Percentiles rank a stretch among this genome's conserved stretches.
These are phyloP conservation scores for Anguilla anguilla DNA, from an alignment of 2,797 vertebrate species.

Conservation along the genomic window DNA sequence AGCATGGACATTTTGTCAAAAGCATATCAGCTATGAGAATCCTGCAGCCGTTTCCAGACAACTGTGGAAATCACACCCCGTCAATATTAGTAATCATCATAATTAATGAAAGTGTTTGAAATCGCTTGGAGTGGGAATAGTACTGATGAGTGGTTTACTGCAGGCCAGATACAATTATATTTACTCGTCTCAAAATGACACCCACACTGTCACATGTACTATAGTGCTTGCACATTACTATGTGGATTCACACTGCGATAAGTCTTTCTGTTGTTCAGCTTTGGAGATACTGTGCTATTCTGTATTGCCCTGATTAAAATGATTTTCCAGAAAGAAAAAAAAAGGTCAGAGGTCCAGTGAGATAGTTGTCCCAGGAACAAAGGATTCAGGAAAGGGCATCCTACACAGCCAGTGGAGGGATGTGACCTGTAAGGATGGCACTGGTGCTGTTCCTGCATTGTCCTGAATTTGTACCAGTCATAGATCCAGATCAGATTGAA, in stretches of 20 bases:
- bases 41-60: slow-evolving; percentile 55
- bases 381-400: neutral
- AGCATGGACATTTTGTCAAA: neutral
- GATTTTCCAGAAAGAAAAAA: neutral
- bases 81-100: slow-evolving; percentile 66
- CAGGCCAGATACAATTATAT: neutral
- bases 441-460: neutral
- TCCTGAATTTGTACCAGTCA: neutral
- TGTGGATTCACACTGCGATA: slow-evolving; percentile 3
- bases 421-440: neutral
- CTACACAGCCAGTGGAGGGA: neutral
- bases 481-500: neutral
- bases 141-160: slow-evolving; percentile 46
- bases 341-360: neutral
- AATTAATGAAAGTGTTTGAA: slow-evolving; percentile 30
- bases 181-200: neutral
- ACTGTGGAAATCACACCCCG: slow-evolving; percentile 61
- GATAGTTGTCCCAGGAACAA: neutral
- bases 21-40: slow-evolving; percentile 57
- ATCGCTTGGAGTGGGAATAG: slow-evolving; percentile 53
- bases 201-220: neutral
- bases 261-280: neutral
- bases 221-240: neutral
- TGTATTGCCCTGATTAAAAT: neutral
- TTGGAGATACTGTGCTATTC: neutral